phyloP scores from a whole-genome alignment of 2,797 vertebrate species.

The Myotis daubentonii region DNA sequence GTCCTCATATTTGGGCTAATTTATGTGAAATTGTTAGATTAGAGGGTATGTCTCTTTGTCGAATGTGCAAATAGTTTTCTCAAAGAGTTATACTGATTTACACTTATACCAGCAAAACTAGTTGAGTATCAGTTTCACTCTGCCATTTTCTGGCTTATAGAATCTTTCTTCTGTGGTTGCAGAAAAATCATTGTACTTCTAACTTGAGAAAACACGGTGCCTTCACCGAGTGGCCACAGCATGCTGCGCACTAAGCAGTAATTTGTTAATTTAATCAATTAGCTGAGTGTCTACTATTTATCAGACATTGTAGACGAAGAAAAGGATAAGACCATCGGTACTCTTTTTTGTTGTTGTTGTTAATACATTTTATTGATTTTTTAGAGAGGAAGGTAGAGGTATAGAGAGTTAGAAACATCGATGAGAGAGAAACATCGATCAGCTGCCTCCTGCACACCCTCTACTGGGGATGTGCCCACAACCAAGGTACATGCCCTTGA shows the following conservation, averaged over 20 bases:
- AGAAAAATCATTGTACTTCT: neutral
- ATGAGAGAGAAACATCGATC: too few species aligned
- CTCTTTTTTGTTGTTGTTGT: too few species aligned
- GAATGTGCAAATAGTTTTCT: slow-evolving; percentile 40
- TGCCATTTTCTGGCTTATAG: neutral
- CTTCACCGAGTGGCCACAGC: neutral
- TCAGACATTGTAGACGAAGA: neutral
- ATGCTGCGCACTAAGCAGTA: neutral
- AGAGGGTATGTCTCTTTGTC: neutral
- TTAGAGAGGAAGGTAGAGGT: too few species aligned
- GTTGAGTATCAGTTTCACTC: neutral
- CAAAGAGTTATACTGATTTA: neutral
- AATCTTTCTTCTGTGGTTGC: neutral
- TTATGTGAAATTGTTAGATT: neutral
- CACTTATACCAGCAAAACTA: neutral
- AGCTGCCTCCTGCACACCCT: too few species aligned
- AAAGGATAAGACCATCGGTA: neutral
- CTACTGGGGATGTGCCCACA: too few species aligned
- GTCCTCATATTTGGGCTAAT: neutral
- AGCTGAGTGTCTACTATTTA: neutral
- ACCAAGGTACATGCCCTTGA: too few species aligned
- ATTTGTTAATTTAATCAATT: neutral
- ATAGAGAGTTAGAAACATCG: too few species aligned
- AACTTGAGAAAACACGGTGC: neutral
- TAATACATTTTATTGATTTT: too few species aligned